Evolutionary conservation across 2,797 vertebrate genomes (phyloP), one percentile per base, ranked within the genome.

Genomic region (Tapera naevia): DNA sequence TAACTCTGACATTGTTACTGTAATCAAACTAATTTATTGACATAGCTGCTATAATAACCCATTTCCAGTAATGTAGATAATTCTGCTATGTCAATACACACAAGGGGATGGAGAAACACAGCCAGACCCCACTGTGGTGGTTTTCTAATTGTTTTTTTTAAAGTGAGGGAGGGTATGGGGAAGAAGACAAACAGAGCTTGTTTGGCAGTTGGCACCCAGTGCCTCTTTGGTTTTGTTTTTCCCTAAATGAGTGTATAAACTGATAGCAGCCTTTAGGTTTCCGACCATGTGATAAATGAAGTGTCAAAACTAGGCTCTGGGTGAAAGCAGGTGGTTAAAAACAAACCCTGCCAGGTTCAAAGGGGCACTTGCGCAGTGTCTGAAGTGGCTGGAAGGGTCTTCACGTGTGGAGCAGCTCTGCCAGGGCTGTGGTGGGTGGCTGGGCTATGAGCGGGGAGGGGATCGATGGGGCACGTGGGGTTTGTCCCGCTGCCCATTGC

Each of bases 211-310:
- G n/a, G 53, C 53, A 74, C 12, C 10, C 53, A 0, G 24, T 1
- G 8, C 11, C 19, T 25, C 11, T 21, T 19, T 3, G 28, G 13
- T 8, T 35, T 25, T 37, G 33, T 46, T 56, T 54, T 23, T 17
- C 17, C 35, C 27, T 28, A 4, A 3, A 16, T 14, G 9, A 11
- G 16, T 2, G 33, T 3, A 17, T 6, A 30, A 35, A 10, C 23
- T 2, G 50, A 8, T 11, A 2, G 6, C 32, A 54, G 27, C 24
- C 6, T 0, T 1, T 0, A 4, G 13, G 16, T 5, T 25, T 50
- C 45, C 23, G 56, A 21, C 24, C 2, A 0, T 2, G 51, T 45
- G 65, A 57, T 3, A 35, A 45, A 17, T 3, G 21, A 60, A 17
- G 46, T 17, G 53, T 61, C 64, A 21, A 24, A 65, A 6, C 7